Percentiles rank a stretch among this genome's conserved stretches.
phyloP scores from a whole-genome alignment of 2,797 vertebrate genomes.

The Acanthurus tractus region DNA sequence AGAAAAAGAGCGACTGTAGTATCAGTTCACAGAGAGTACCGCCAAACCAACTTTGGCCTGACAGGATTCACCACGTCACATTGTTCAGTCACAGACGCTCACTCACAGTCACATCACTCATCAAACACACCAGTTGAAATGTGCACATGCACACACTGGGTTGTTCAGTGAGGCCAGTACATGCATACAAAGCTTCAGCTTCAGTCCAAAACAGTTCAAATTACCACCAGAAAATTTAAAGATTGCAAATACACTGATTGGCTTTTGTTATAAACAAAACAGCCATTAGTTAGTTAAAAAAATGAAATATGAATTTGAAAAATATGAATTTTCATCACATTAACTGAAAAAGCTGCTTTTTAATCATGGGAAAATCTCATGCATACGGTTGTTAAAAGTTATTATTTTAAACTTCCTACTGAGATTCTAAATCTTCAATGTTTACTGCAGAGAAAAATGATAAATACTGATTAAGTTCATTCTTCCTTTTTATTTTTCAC shows the following conservation, averaged over 20 bases:
- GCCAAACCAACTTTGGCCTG: too few relatives aligned
- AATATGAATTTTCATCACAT: not conserved
- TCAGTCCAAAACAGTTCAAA: not conserved
- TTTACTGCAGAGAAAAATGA: conserved; percentile 5
- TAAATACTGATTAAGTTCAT: conserved; percentile 41
- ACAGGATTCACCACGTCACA: too few relatives aligned
- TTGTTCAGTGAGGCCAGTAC: too few relatives aligned
- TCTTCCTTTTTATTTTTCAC: conserved; percentile 41
- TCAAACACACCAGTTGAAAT: too few relatives aligned
- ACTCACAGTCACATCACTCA: too few relatives aligned
- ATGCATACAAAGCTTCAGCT: not conserved
- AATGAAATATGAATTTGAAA: not conserved
- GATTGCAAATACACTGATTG: not conserved
- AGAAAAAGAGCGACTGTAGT: not conserved
- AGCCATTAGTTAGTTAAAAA: too few relatives aligned
- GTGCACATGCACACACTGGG: too few relatives aligned
- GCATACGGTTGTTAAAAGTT: not conserved
- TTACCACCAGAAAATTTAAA: not conserved
- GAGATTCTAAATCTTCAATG: not conserved
- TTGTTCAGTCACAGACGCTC: too few relatives aligned
- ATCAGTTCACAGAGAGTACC: too few relatives aligned
- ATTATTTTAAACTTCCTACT: not conserved
- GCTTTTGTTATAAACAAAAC: not conserved
- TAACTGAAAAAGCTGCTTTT: not conserved
- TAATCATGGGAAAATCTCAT: not conserved